Evolutionary conservation across 2,797 vertebrate species (phyloP), one percentile per base, ranked within the genome.

Genomic region (Silurus lanzhouensis): DNA sequence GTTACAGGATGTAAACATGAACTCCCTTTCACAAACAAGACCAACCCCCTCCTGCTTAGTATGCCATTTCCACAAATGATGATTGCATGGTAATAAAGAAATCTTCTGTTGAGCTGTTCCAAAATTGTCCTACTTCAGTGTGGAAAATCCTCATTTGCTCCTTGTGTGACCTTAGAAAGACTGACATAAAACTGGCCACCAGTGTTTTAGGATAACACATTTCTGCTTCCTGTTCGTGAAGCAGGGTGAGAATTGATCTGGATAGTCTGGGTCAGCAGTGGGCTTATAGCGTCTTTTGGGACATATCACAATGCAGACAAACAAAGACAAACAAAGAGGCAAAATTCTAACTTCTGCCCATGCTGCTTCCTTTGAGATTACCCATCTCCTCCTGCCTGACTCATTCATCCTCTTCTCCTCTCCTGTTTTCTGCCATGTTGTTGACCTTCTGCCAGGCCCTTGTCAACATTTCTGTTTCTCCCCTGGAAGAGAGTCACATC

Each of bases 71-170:
- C 82, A n/a, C 55, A 52, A 87, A 83, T 72, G 61, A 89, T 81
- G 85, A 77, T 77, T 85, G 83, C 85, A 77, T 70, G 27, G 48
- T 92, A 90, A 64, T 83, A 78, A 93, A 94, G 94, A 95, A 95
- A 93, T 94, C 94, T 94, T 93, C 77, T 76, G 85, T 63, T 88
- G 19, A 87, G 81, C 91, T 89, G 44, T 89, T 90, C 78, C 38
- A 48, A 44, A 90, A 91, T 89, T 90, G 75, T 17, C 10, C 67
- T 46, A 3, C 72, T 87, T 31, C 46, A 87, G 88, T 87, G 87
- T 74, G 93, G 93, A 94, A 94, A 94, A 60, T 88, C 77, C 84
- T 86, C 6, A 20, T 77, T 55, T 76, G 79, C 89, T 92, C 87
- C 84, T 88, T 55, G 61, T 31, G 57, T 88, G 89, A 88, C 89